phyloP scores from a whole-genome alignment of 2,797 vertebrate species.

The Microctenopoma stevenorrisi region DNA sequence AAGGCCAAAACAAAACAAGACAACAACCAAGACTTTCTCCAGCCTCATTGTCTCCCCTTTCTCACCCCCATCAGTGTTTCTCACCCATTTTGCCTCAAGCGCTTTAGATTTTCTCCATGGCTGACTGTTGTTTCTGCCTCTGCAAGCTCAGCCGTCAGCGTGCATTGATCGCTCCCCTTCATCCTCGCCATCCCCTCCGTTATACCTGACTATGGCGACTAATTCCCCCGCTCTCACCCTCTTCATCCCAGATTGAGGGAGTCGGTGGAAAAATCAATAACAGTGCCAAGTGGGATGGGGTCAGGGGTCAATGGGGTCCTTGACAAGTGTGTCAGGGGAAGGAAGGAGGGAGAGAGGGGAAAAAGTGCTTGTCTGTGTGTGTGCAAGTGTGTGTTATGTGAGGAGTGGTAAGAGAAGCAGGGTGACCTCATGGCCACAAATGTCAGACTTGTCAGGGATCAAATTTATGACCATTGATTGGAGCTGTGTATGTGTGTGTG shows the following conservation, averaged over 20 bases:
- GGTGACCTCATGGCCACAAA: conserved; percentile 72
- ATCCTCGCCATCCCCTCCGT: conserved; percentile 77
- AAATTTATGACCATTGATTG: conserved; percentile 83
- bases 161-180: conserved; percentile 84
- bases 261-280: conserved; percentile 90
- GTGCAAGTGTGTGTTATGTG: conserved; percentile 52
- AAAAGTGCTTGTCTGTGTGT: conserved; percentile 41
- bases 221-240: conserved; percentile 79
- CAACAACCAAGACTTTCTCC: conserved; percentile 15
- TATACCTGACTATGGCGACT: conserved; percentile 76
- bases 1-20: conserved; percentile 13
- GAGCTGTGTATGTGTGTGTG: conserved; percentile 35
- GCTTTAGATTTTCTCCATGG: conserved; percentile 71
- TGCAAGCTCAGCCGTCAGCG: conserved; percentile 86
- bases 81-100: conserved; percentile 74
- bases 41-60: conserved; percentile 53
- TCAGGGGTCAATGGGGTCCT: conserved; percentile 92
- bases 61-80: conserved; percentile 44
- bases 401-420: conserved; percentile 71
- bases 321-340: conserved; percentile 89
- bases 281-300: conserved; percentile 85
- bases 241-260: conserved; percentile 89
- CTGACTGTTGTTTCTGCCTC: conserved; percentile 77
- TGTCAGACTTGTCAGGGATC: conserved; percentile 80
- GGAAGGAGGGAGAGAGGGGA: conserved; percentile 80